Percentiles rank a stretch among this genome's conserved stretches.
Evolutionary conservation across 2,888 invertebrate species (phyloP).

Genomic region (Heliconius ismenius): DNA sequence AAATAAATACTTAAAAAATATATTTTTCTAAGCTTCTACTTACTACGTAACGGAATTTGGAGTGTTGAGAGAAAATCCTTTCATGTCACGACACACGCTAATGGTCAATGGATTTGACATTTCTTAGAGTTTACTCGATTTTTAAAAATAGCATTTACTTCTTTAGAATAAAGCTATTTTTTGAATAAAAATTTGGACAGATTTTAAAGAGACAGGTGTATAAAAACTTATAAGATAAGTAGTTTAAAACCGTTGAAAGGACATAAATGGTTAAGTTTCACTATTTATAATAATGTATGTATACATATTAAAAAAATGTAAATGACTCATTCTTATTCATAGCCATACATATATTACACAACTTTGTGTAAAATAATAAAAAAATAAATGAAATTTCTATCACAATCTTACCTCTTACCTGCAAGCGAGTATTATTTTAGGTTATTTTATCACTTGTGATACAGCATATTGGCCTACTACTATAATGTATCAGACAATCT

Average conservation of each 20-base stretch:
- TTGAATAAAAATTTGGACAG: neutral
- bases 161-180: conserved; percentile 12
- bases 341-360: neutral
- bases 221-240: conserved; percentile 13
- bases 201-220: conserved; percentile 9
- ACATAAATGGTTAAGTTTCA: neutral
- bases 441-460: conserved; percentile 32
- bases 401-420: conserved; percentile 5
- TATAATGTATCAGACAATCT: conserved; percentile 56
- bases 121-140: neutral
- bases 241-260: conserved; percentile 1
- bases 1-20: neutral
- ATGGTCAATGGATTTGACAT: conserved; percentile 22
- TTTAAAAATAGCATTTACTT: neutral
- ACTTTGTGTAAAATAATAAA: neutral
- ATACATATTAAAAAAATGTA: neutral
- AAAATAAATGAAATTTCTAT: neutral
- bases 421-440: conserved; percentile 6
- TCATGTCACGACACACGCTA: conserved; percentile 26
- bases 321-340: neutral
- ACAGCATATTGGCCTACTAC: conserved; percentile 43
- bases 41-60: neutral
- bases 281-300: neutral
- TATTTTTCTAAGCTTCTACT: neutral
- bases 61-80: conserved; percentile 23